Base-by-base conservation (phyloP, 2,797 vertebrate genomes). In the Anolis apletophallus region DNA sequence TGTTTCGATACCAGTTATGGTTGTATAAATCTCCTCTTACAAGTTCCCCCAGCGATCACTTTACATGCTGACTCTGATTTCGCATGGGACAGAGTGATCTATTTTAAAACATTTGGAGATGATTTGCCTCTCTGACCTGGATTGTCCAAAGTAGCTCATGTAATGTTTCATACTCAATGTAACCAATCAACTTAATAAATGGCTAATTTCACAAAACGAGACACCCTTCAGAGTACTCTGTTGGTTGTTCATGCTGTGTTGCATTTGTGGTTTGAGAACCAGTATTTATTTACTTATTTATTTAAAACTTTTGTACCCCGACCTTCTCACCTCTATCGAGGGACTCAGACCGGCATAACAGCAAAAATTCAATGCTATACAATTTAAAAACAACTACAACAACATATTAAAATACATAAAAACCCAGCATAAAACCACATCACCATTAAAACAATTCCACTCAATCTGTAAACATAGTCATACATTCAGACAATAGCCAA, bases 41-140 rank as follows among this genome's bases (percentile, higher is more conserved):
- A 71, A 88, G 29, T 85, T 91, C 85, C 90, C 84, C 84, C 88
- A 7, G 75, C 86, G 86, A 90, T 94, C 81, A 1, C 76, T 89
- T 94, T 91, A 84, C 88, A 61, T 64, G 1, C 84, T 91, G 88
- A 87, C 59, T 0, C 89, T 59, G 0, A 80, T 90, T 72, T 69
- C 69, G 52, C 71, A 26, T 89, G 85, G 90, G 91, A 87, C 92
- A 92, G 90, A 85, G 74, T 82, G 13, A 52, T 89, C 91, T 95
- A 92, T 95, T 93, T 95, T 94, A 93, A 93, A 90, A 79, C 74
- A n/a, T 36, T 54, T 52, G 80, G 68, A 69, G 2, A 54, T 88
- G 80, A 23, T 68, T 55, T 80, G 23, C 59, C 59, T 85, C 79
- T 92, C 8, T 88, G 81, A 34, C 55, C 57, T 88, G 91, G 80